Percentiles rank a stretch among this genome's conserved stretches.
phyloP scores from a whole-genome alignment of 2,888 invertebrate species.

The Orthosia gothica region DNA sequence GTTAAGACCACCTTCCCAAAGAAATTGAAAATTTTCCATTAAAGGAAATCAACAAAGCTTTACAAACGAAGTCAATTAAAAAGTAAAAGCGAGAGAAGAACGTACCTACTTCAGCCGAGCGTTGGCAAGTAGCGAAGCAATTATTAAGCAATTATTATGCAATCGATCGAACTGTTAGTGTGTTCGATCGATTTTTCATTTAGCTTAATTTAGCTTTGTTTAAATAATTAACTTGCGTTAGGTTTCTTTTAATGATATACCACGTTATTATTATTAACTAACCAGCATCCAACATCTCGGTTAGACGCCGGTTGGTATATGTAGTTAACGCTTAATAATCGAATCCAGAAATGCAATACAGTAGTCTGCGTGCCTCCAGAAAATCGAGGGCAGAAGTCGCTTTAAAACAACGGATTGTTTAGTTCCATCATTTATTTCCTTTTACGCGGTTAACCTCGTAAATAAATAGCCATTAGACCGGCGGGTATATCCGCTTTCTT shows the following conservation, averaged over 20 bases:
- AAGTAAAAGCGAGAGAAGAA: slow-evolving; percentile 66
- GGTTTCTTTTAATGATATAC: not conserved
- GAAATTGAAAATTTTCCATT: slow-evolving; percentile 73
- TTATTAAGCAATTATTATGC: too few species aligned
- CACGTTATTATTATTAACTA: not conserved
- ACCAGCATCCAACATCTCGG: not conserved
- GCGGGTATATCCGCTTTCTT: slow-evolving; percentile 15
- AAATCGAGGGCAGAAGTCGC: slow-evolving; percentile 1
- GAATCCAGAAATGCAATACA: slow-evolving; percentile 2
- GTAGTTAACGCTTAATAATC: too few species aligned
- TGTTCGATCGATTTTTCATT: slow-evolving; percentile 65
- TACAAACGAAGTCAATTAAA: slow-evolving; percentile 68
- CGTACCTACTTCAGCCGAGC: slow-evolving; percentile 65
- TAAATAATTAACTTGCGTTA: slow-evolving; percentile 46
- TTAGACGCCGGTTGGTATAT: too few species aligned
- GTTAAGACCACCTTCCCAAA: slow-evolving; percentile 57
- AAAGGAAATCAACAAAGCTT: slow-evolving; percentile 74
- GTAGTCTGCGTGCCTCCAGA: not conserved
- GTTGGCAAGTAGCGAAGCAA: slow-evolving; percentile 76
- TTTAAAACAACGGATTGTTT: slow-evolving; percentile 35
- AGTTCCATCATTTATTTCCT: slow-evolving; percentile 30
- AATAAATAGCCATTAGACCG: slow-evolving; percentile 44
- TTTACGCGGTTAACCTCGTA: too few species aligned
- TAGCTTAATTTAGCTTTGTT: too few species aligned
- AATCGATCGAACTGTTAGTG: slow-evolving; percentile 63